Base-by-base conservation (phyloP, 2,113 vertebrate genomes). In the Anoplopoma fimbria region DNA sequence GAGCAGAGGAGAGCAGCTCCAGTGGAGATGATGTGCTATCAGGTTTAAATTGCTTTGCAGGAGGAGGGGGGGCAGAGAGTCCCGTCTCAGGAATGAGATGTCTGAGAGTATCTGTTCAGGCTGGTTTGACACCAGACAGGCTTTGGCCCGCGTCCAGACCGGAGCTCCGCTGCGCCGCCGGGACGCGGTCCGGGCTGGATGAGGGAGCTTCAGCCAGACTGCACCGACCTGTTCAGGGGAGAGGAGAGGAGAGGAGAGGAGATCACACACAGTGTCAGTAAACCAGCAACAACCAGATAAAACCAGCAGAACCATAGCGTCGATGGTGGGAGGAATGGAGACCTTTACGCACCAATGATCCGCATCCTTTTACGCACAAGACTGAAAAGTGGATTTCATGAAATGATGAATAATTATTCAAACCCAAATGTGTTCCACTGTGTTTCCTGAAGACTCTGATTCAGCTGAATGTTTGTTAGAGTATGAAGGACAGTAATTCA, bases 61-160 rank as follows among this genome's bases (percentile, higher is more conserved):
- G 73, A 89, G 89, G 58, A 13, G 93, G 93, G 92, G 88, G 94
- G 93, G 93, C 81, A 90, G 85, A 90, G 85, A 88, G 89, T 83
- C 85, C 87, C 89, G 90, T 62, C 90, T 93, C 89, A 90, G 93
- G 93, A 93, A 94, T 94, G 85, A 95, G 92, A 91, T 83, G 95
- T 93, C 93, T 94, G 74, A 79, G 83, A 90, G 92, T 92, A 95
- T 95, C 92, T 95, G 94, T 94, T 94, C 93, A 88, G 94, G 93
- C 94, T 92, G 93, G 92, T 94, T 93, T 94, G 91, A 94, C 93
- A 94, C 79, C 92, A 93, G 89, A 93, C 90, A 89, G 82, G 70
- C 69, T 92, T 12, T 94, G 94, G 93, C 91, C 33, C 78, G 75
- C 76, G 69, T 93, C 93, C 93, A 95, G 89, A 75, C 72, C 42